Conservation (phyloP, 2,888 invertebrate genomes). For the Bombylius major region DNA sequence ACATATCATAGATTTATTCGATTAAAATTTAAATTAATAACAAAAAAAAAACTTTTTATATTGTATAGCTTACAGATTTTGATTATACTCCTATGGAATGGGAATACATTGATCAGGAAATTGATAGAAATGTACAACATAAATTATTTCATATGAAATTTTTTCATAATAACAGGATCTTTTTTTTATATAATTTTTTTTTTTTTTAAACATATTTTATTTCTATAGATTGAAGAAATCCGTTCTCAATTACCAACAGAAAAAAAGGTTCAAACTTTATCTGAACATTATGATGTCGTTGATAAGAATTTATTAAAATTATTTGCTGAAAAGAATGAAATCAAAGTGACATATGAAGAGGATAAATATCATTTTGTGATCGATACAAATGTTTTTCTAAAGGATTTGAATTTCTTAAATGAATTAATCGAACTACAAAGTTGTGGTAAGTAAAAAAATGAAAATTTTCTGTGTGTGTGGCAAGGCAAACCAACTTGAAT, state of each 20-base stretch:
- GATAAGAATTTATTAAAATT: conserved; percentile 22
- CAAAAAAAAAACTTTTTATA: not conserved
- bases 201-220: too few relatives aligned
- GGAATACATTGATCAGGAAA: conserved; percentile 10
- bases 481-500: too few relatives aligned
- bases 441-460: conserved; percentile 15
- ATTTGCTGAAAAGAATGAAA: conserved; percentile 15
- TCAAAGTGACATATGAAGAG: conserved; percentile 13
- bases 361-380: conserved; percentile 34
- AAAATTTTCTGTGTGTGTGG: not conserved
- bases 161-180: not conserved
- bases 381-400: conserved; percentile 41
- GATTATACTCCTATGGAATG: conserved; percentile 19
- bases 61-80: not conserved
- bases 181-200: too few relatives aligned
- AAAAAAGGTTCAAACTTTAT: not conserved
- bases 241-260: not conserved
- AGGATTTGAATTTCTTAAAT: conserved; percentile 32
- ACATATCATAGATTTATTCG: too few relatives aligned
- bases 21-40: not conserved
- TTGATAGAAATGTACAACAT: not conserved
- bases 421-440: conserved; percentile 26
- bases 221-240: conserved; percentile 2
- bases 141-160: not conserved
- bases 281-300: conserved; percentile 18